Conservation (phyloP, 2,888 invertebrate species). For the Pogonocherus hispidulus region DNA sequence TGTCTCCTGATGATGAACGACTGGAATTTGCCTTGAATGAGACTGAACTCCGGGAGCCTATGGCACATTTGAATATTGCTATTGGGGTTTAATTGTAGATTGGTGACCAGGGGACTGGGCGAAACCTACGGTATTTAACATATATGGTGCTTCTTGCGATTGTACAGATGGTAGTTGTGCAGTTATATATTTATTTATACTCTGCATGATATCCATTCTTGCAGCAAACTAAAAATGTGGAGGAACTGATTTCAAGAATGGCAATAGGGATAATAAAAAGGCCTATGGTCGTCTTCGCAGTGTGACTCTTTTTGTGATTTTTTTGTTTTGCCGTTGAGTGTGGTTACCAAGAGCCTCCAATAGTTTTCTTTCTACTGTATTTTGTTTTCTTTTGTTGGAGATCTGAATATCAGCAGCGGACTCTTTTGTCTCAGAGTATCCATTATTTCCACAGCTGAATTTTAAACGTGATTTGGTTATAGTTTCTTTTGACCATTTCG, state of each 20-base stretch:
- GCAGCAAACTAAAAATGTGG: conserved; percentile 10
- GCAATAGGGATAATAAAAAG: conserved; percentile 28
- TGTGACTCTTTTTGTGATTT: conserved; percentile 8
- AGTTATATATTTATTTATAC: conserved; percentile 12
- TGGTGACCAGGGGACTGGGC: conserved; percentile 15
- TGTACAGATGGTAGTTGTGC: conserved; percentile 10
- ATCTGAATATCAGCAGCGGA: not conserved
- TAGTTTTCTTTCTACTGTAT: conserved; percentile 32
- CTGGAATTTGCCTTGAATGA: conserved; percentile 22
- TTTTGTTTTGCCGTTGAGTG: conserved; percentile 32
- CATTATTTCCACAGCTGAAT: too few species aligned
- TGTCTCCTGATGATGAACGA: conserved; percentile 18
- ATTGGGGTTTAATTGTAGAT: conserved; percentile 23
- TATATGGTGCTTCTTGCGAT: conserved; percentile 8
- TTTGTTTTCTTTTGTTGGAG: conserved; percentile 29
- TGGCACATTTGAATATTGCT: conserved; percentile 16
- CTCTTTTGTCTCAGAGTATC: too few species aligned
- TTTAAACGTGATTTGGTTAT: too few species aligned
- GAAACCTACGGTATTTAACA: not conserved
- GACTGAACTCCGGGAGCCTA: conserved; percentile 19
- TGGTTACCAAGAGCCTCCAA: conserved; percentile 33
- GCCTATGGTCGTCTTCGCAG: conserved; percentile 22
- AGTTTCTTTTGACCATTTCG: too few species aligned
- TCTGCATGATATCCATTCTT: conserved; percentile 10
- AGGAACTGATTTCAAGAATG: conserved; percentile 18